phyloP scores from a whole-genome alignment of 2,113 vertebrate genomes.

The Ploceus nigricollis region DNA sequence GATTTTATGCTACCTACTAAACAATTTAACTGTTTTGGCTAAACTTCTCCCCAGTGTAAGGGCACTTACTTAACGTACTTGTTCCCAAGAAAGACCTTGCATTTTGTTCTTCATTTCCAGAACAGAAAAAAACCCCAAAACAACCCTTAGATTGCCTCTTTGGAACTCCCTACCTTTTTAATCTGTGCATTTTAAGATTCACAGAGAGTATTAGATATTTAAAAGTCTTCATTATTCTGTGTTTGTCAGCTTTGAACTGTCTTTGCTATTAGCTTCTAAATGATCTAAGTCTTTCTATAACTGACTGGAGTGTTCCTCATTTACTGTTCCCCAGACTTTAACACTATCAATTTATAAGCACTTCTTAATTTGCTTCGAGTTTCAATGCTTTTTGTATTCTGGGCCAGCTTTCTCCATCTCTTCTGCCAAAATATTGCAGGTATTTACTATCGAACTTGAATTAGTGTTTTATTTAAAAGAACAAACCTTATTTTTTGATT shows the following conservation, averaged over 20 bases:
- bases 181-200: conserved; percentile 21
- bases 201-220: not conserved
- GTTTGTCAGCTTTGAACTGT: conserved; percentile 22
- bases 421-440: not conserved
- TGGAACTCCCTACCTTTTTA: not conserved
- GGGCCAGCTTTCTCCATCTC: not conserved
- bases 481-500: not conserved
- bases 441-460: not conserved
- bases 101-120: not conserved
- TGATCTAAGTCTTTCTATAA: conserved; percentile 22
- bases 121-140: not conserved
- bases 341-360: not conserved
- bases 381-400: not conserved
- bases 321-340: conserved; percentile 12
- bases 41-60: not conserved
- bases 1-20: not conserved
- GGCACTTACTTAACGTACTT: not conserved
- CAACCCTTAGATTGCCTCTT: not conserved
- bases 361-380: conserved; percentile 1
- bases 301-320: not conserved
- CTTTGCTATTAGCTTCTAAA: conserved; percentile 43
- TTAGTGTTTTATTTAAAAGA: not conserved
- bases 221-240: conserved; percentile 12
- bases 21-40: not conserved
- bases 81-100: not conserved